A percentile compares a stretch with the other conserved stretches of the same genome.
Conservation (phyloP, 2,113 vertebrate species). For the Nibea albiflora region DNA sequence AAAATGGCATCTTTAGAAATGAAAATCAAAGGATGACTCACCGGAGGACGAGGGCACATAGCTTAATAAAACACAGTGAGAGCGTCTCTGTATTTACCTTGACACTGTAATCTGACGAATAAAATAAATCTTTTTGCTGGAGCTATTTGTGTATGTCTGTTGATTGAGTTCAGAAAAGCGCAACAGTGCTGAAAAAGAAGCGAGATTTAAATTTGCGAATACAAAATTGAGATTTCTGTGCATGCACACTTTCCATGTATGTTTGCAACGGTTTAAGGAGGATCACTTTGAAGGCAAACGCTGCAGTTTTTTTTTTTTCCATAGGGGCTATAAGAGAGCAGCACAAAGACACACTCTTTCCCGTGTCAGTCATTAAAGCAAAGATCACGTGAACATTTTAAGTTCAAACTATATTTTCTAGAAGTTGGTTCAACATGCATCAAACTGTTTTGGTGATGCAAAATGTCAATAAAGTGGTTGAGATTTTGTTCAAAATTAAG, state of each 20-base stretch:
- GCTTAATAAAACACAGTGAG: slow-evolving; percentile 65
- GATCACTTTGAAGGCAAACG: slow-evolving; percentile 11
- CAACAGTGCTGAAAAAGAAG: slow-evolving; percentile 30
- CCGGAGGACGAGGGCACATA: slow-evolving; percentile 56
- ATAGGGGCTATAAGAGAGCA: neutral
- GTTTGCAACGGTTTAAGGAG: neutral
- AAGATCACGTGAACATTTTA: neutral
- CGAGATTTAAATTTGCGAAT: slow-evolving; percentile 24
- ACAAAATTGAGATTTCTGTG: slow-evolving; percentile 2
- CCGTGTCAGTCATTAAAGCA: neutral
- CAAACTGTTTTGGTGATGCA: neutral
- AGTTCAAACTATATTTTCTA: neutral
- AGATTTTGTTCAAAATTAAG: neutral
- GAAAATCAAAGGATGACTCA: slow-evolving; percentile 76
- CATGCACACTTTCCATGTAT: neutral
- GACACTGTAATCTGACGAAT: slow-evolving; percentile 65
- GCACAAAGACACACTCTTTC: slow-evolving; percentile 11
- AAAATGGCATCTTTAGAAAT: slow-evolving; percentile 74
- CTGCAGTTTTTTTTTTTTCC: neutral
- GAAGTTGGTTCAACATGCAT: neutral
- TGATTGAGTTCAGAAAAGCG: slow-evolving; percentile 47
- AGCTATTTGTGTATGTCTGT: slow-evolving; percentile 54
- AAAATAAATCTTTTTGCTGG: slow-evolving; percentile 63
- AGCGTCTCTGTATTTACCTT: slow-evolving; percentile 70
- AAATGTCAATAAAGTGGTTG: neutral